A percentile compares a stretch with the other conserved stretches of the same genome.
Conservation (phyloP, 2,113 vertebrate species). For the Jacana jacana region DNA sequence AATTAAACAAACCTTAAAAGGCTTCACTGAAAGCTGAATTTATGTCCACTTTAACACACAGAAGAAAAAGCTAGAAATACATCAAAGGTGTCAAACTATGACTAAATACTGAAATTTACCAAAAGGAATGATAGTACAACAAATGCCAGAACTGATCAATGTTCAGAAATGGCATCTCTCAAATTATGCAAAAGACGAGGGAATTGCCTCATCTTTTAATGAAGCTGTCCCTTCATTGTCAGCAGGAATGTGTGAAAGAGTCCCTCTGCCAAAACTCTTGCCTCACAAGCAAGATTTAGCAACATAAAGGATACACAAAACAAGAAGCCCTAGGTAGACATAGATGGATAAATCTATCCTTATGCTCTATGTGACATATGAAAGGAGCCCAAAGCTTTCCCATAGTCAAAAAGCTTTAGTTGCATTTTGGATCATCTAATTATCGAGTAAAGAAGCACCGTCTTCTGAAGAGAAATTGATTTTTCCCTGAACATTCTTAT, state of each 20-base stretch:
- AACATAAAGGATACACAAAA: not conserved
- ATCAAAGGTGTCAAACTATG: not conserved
- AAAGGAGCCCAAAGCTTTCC: not conserved
- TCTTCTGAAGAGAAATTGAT: not conserved
- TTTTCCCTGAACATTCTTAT: not conserved
- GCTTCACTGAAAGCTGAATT: not conserved
- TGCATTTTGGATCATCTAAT: not conserved
- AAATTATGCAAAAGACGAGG: not conserved
- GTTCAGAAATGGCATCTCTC: not conserved
- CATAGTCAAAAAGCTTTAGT: not conserved
- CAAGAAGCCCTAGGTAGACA: not conserved
- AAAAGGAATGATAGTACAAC: rapidly evolving
- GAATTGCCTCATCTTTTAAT: rapidly evolving
- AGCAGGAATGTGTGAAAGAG: not conserved
- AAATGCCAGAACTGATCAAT: not conserved
- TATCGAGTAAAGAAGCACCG: not conserved
- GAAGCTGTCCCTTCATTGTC: not conserved
- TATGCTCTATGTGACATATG: not conserved
- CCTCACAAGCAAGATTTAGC: not conserved
- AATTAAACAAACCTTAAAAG: not conserved
- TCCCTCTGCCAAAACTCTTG: not conserved
- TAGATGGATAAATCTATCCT: not conserved
- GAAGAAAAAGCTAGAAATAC: not conserved
- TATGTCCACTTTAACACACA: not conserved
- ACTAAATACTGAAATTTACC: not conserved